phyloP scores from a whole-genome alignment of 2,797 vertebrate species.

The Schizopygopsis malacanthus region DNA sequence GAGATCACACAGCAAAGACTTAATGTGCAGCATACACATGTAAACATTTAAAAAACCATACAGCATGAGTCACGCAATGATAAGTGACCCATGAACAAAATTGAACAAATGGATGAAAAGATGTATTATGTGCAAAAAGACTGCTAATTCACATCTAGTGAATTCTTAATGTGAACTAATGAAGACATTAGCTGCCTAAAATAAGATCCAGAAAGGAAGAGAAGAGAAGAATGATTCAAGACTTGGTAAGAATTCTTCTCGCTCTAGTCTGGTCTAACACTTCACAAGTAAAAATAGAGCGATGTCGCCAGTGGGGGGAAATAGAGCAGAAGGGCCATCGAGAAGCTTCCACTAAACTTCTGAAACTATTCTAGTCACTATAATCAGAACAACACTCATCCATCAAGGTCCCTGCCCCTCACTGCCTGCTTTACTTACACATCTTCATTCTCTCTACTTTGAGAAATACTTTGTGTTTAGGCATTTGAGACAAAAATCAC shows the following conservation, averaged over 20 bases:
- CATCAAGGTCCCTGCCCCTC: not conserved
- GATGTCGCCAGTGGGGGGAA: not conserved
- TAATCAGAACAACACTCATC: not conserved
- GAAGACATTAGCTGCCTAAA: constrained; percentile 30
- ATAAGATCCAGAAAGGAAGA: constrained; percentile 7
- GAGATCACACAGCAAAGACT: constrained; percentile 20
- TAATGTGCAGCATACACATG: not conserved
- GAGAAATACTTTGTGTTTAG: not conserved
- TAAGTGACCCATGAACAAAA: constrained; percentile 11
- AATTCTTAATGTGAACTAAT: constrained; percentile 37
- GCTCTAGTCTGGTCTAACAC: not conserved
- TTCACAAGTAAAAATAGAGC: constrained; percentile 20
- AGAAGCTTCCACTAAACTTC: not conserved
- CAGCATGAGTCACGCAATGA: not conserved
- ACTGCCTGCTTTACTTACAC: not conserved
- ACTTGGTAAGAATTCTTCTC: not conserved
- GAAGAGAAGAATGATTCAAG: constrained; percentile 4
- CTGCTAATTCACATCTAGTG: constrained; percentile 17
- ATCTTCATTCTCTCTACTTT: not conserved
- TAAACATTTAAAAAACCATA: not conserved
- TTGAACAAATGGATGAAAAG: not conserved
- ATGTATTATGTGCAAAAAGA: constrained; percentile 9
- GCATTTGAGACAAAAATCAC: not conserved
- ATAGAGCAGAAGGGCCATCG: not conserved
- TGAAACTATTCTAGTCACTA: not conserved